Evolutionary conservation across 2,888 invertebrate species (phyloP).

Genomic region (Lasioglossum leucozonium): DNA sequence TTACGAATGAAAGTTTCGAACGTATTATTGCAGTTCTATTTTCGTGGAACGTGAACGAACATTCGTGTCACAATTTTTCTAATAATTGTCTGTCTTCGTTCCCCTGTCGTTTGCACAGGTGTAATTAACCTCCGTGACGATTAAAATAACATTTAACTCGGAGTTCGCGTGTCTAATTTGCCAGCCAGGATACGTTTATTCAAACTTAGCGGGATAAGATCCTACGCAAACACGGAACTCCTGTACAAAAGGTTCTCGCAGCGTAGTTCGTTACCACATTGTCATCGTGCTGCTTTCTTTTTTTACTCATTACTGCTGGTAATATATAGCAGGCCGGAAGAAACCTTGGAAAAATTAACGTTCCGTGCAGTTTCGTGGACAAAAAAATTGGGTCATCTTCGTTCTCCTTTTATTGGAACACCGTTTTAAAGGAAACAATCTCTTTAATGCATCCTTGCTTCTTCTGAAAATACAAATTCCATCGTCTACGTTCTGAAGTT

Average conservation of each 20-base stretch:
- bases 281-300: neutral
- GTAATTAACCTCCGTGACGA: neutral
- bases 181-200: slow-evolving; percentile 20
- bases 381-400: neutral
- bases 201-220: slow-evolving; percentile 33
- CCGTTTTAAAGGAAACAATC: neutral
- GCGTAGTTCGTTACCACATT: slow-evolving; percentile 3
- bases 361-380: neutral
- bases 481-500: neutral
- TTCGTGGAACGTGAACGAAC: neutral
- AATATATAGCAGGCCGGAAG: neutral
- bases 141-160: slow-evolving; percentile 19
- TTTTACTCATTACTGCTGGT: neutral
- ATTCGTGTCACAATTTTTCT: neutral
- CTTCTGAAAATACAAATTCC: neutral
- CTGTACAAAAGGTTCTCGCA: neutral
- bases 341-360: slow-evolving; percentile 5
- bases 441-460: neutral
- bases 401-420: neutral
- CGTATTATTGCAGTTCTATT: neutral
- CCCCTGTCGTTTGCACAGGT: neutral
- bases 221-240: slow-evolving; percentile 18
- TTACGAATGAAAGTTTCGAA: neutral
- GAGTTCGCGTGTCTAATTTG: slow-evolving; percentile 31
- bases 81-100: neutral